These are phyloP conservation scores for Magallana ariakensis DNA, from an alignment of 1,140 invertebrate genomes.

Conservation along the genomic window DNA sequence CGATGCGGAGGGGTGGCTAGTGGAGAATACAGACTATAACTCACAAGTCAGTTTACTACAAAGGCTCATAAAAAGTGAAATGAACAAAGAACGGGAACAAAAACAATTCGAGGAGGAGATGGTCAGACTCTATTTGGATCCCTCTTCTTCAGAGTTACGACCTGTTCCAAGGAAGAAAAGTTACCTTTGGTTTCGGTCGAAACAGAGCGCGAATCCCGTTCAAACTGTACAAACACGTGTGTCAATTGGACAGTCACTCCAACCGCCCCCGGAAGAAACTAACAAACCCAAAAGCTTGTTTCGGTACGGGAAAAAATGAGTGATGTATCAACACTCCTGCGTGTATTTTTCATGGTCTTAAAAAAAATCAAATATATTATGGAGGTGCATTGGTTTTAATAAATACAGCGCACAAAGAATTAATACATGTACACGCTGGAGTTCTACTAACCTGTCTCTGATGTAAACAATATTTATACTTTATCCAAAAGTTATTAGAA, in stretches of 20 bases:
- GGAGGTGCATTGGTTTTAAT: too few relatives aligned
- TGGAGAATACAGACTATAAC: not conserved
- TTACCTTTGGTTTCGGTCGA: not conserved
- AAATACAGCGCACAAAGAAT: too few relatives aligned
- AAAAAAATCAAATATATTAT: too few relatives aligned
- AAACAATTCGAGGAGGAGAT: slow-evolving; percentile 9
- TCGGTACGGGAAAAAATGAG: slow-evolving; percentile 1
- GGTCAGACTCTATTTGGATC: not conserved
- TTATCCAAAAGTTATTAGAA: too few relatives aligned
- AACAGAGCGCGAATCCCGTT: not conserved
- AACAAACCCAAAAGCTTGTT: not conserved
- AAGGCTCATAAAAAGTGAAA: not conserved
- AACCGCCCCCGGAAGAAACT: not conserved
- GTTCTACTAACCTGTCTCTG: too few relatives aligned
- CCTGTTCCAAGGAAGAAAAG: not conserved
- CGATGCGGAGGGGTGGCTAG: not conserved
- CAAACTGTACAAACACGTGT: not conserved
- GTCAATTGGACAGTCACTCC: not conserved
- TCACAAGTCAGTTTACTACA: not conserved
- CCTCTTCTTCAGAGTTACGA: not conserved
- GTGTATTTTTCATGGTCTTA: too few relatives aligned
- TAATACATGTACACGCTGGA: too few relatives aligned
- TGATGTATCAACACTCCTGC: not conserved
- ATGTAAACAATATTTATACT: too few relatives aligned
- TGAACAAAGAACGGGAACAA: not conserved